A percentile compares a stretch with the other conserved stretches of the same genome.
Conservation (phyloP, 2,888 invertebrate species). For the Autographa pulchrina region DNA sequence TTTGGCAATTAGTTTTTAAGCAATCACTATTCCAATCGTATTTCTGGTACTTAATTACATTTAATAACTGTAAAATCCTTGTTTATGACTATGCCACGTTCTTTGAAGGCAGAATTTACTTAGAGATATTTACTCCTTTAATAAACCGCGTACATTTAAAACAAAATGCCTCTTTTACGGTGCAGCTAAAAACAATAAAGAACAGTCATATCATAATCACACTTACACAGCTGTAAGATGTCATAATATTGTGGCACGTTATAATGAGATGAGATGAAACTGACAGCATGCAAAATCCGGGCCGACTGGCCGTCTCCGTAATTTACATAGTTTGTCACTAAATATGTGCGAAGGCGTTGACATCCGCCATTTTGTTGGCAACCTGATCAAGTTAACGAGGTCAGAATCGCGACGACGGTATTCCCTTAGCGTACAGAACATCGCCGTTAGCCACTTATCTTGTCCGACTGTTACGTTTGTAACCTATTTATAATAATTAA, state of each 20-base stretch:
- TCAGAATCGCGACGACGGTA: constrained; percentile 32
- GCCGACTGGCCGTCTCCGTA: constrained; percentile 20
- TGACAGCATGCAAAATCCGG: constrained; percentile 36
- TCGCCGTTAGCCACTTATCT: constrained; percentile 32
- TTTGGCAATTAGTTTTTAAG: no score
- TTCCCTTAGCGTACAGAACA: constrained; percentile 42
- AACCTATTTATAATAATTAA: constrained; percentile 48
- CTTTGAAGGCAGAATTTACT: no score
- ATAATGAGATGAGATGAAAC: constrained; percentile 25
- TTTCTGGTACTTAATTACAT: no score
- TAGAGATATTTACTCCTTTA: no score
- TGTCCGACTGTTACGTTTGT: constrained; percentile 11
- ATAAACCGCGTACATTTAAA: no score
- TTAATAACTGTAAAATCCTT: no score
- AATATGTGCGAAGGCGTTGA: constrained; percentile 47
- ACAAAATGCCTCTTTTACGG: no score
- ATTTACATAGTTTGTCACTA: constrained; percentile 58
- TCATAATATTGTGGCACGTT: constrained; percentile 20
- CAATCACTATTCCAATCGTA: no score
- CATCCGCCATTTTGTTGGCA: constrained; percentile 44
- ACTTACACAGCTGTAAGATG: constrained; percentile 14
- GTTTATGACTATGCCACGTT: no score
- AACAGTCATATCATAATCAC: neutral
- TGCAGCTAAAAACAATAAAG: no score
- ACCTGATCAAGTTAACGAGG: constrained; percentile 56